Conservation (phyloP, 2,797 vertebrate genomes). For the Crocodylus rhombifer region DNA sequence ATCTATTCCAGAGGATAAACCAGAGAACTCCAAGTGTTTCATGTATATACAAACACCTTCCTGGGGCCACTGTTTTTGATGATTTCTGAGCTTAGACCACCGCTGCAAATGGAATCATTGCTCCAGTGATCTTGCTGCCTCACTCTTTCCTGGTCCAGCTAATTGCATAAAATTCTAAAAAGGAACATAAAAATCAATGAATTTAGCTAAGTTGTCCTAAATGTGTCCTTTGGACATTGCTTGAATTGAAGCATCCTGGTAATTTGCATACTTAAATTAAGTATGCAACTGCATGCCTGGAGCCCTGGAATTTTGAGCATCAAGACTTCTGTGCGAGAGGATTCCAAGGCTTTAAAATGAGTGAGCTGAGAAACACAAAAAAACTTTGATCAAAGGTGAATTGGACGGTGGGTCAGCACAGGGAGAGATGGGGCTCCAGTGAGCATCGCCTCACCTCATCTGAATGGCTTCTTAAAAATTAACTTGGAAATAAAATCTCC, state of each 20-base stretch:
- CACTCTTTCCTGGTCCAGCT: background rate
- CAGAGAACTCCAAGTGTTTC: constrained; percentile 9
- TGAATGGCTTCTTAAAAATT: constrained; percentile 3
- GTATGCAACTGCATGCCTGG: accelerated
- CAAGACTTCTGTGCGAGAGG: background rate
- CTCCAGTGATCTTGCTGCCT: background rate
- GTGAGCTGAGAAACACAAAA: accelerated
- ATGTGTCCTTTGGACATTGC: accelerated
- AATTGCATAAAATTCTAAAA: background rate
- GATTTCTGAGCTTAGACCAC: background rate
- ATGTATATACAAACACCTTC: background rate
- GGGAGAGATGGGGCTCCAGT: background rate
- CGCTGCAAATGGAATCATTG: background rate
- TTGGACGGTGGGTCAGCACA: accelerated
- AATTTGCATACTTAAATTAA: background rate
- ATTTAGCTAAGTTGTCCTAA: background rate
- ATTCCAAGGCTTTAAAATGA: background rate
- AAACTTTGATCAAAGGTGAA: background rate
- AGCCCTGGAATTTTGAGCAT: background rate
- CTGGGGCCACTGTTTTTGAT: background rate
- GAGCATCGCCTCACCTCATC: background rate
- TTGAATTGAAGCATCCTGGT: background rate
- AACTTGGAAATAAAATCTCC: background rate
- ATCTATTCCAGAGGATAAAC: accelerated
- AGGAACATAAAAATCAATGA: background rate